Base-by-base conservation (phyloP, 2,797 vertebrate species). In the Mormyrus hasselquistii region DNA sequence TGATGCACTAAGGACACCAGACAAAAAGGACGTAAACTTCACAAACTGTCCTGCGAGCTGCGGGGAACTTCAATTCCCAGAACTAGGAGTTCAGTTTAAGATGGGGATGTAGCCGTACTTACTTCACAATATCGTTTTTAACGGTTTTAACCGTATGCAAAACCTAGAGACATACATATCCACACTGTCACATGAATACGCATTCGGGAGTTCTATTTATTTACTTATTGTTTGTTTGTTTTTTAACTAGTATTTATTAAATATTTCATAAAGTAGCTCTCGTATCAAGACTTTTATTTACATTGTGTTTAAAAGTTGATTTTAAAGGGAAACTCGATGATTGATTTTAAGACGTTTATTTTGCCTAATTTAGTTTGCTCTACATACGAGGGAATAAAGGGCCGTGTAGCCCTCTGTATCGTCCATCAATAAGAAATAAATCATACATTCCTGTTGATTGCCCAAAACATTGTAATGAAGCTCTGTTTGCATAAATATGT, bases 91-190 rank as follows among this genome's bases (percentile, higher is more conserved):
- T 86, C 47, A 50, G 87, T 92, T 92, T 59, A 93, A 93, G 93
- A 94, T 94, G 93, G 94, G 95, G 94, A 95, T 91, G 93, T 93
- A 94, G 92, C 94, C 93, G 93, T 95, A 92, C 94, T 95, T 95
- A 50, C 96, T 96, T 95, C 96, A 96, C 96, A 96, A 94, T 93
- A 89, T 92, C 94, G 93, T 94, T 95, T 95, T 93, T 91, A 94
- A 92, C 93, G 93, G 93, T 90, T 90, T 94, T 93, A 92, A 96
- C 92, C 94, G 95, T 96, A 96, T 96, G 96, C 95, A 96, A 96
- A 94, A 92, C 93, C 92, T 86, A 91, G 93, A 91, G 95, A 93
- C 94, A 94, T 93, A 82, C 88, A 91, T 92, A 89, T 89, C 90
- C 92, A 88, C 34, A 44, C 49, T 38, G 25, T 38, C 38, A 55